Evolutionary conservation across 2,888 invertebrate species (phyloP).

Genomic region (Tridacna gigas): DNA sequence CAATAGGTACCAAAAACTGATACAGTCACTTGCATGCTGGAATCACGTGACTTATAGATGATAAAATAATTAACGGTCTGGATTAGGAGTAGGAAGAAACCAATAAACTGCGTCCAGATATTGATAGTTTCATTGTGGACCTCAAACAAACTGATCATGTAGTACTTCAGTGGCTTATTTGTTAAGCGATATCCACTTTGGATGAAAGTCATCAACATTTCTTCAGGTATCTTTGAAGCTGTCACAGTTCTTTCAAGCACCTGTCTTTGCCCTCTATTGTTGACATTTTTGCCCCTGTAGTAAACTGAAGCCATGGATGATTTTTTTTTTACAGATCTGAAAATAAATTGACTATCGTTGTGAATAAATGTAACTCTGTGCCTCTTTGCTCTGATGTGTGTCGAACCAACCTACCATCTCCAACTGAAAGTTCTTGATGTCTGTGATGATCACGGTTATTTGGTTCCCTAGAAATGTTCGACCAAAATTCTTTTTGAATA

Average conservation of each 20-base stretch:
- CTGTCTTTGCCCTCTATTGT: background rate
- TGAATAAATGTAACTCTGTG: no score
- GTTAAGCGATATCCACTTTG: slow-evolving; percentile 66
- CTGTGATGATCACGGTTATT: no score
- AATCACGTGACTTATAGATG: slow-evolving; percentile 64
- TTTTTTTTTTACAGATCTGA: no score
- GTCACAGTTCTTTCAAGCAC: slow-evolving; percentile 22
- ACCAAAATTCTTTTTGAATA: no score
- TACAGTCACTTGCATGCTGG: slow-evolving; percentile 68
- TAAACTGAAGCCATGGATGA: no score
- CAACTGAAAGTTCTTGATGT: no score
- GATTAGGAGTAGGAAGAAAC: slow-evolving; percentile 39
- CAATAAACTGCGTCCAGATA: slow-evolving; percentile 73
- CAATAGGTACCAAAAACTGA: slow-evolving; percentile 42
- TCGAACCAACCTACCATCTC: no score
- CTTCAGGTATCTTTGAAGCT: slow-evolving; percentile 53
- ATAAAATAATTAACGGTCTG: slow-evolving; percentile 53
- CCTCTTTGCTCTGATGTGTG: no score
- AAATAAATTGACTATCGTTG: no score
- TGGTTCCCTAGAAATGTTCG: no score
- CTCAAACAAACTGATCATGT: slow-evolving; percentile 68
- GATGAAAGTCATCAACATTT: slow-evolving; percentile 58
- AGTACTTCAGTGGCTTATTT: slow-evolving; percentile 70
- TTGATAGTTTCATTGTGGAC: slow-evolving; percentile 60
- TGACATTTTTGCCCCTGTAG: background rate